Conservation (phyloP, 2,113 vertebrate genomes). For the Stomatorhinus ivindoensis region DNA sequence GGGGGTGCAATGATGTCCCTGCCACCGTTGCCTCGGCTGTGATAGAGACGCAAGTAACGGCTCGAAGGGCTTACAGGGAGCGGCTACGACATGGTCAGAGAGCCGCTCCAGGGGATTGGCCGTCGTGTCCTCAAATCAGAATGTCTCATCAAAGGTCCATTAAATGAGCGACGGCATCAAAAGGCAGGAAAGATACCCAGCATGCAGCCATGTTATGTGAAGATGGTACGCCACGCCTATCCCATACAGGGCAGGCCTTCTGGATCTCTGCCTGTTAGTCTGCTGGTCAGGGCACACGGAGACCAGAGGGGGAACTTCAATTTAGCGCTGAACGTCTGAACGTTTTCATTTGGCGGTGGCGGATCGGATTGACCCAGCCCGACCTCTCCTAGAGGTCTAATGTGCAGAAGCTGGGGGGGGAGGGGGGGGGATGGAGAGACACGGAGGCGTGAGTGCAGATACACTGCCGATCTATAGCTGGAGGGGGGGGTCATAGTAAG, state of each 20-base stretch:
- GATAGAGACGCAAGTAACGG: neutral
- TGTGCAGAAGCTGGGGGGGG: neutral
- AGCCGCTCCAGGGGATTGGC: neutral
- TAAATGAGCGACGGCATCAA: neutral
- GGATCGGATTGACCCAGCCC: conserved; percentile 35
- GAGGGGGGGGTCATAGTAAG: conserved; percentile 58
- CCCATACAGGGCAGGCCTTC: neutral
- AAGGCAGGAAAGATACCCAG: neutral
- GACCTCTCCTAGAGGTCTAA: conserved; percentile 46
- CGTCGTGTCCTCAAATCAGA: neutral
- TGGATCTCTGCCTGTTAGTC: neutral
- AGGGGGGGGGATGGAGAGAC: neutral
- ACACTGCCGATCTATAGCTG: conserved; percentile 39
- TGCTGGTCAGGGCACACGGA: neutral
- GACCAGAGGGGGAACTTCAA: neutral
- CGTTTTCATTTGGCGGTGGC: neutral
- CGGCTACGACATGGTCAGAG: neutral
- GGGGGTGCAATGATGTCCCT: conserved; percentile 49
- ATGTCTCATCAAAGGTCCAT: neutral
- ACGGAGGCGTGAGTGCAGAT: neutral
- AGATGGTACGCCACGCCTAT: neutral
- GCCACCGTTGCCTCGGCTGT: conserved; percentile 39
- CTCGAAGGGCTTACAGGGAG: neutral
- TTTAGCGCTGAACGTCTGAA: neutral
- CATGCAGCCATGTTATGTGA: neutral